phyloP scores from a whole-genome alignment of 2,113 vertebrate species.

The Chaenogobius annularis region DNA sequence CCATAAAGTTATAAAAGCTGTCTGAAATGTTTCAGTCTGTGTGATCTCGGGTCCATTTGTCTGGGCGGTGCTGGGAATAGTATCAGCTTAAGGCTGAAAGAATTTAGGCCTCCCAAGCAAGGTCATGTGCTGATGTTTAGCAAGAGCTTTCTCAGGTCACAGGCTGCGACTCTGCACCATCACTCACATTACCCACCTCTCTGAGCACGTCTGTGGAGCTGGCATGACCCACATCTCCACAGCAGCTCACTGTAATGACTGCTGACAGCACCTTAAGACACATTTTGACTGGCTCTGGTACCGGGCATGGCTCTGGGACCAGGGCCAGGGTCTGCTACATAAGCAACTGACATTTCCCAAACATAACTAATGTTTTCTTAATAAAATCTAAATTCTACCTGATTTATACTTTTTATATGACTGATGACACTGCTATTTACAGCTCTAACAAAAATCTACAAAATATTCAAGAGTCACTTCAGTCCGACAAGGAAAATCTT shows the following conservation, averaged over 20 bases:
- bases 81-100: slow-evolving; percentile 69
- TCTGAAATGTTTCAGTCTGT: slow-evolving; percentile 34
- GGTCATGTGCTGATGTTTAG: slow-evolving; percentile 79
- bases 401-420: too few relatives aligned
- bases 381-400: too few relatives aligned
- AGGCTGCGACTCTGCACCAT: slow-evolving; percentile 68
- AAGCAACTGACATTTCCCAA: too few relatives aligned
- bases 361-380: too few relatives aligned
- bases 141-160: slow-evolving; percentile 72
- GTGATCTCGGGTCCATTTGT: slow-evolving; percentile 44
- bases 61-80: slow-evolving; percentile 67
- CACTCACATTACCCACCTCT: slow-evolving; percentile 67
- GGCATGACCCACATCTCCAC: slow-evolving; percentile 59
- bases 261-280: slow-evolving; percentile 54
- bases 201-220: slow-evolving; percentile 49
- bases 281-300: too few relatives aligned
- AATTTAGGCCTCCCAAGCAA: slow-evolving; percentile 71
- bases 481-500: too few relatives aligned
- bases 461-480: too few relatives aligned
- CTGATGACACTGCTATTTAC: too few relatives aligned
- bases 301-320: too few relatives aligned
- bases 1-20: slow-evolving; percentile 25
- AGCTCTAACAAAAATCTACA: too few relatives aligned
- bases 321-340: too few relatives aligned
- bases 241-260: slow-evolving; percentile 55